Conservation (phyloP, 2,113 vertebrate genomes). For the Cranoglanis bouderius region DNA sequence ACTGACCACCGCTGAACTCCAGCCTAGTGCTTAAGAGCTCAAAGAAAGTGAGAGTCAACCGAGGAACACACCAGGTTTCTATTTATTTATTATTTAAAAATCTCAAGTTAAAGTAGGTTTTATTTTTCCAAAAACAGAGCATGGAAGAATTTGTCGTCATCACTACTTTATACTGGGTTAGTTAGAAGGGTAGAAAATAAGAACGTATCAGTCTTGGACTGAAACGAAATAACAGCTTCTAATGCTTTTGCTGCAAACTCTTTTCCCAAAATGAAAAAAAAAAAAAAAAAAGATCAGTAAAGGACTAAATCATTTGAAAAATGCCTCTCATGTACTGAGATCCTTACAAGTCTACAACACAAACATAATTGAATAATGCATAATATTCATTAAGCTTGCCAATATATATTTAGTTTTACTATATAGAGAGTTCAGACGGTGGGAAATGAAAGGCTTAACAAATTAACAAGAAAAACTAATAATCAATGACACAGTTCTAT, state of each 20-base stretch:
- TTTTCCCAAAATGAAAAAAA: not conserved
- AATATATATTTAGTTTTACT: not conserved
- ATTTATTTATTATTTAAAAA: not conserved
- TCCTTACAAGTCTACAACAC: not conserved
- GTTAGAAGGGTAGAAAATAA: not conserved
- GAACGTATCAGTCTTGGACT: not conserved
- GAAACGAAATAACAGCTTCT: not conserved
- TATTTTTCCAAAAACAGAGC: not conserved
- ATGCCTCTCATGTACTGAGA: not conserved
- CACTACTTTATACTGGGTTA: not conserved
- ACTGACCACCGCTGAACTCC: not conserved
- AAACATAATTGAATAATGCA: not conserved
- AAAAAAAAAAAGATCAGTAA: not conserved
- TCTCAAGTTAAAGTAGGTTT: not conserved
- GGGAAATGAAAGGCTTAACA: not conserved
- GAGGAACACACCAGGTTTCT: not conserved
- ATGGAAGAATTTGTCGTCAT: not conserved
- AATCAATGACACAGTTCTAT: not conserved
- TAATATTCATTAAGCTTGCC: not conserved
- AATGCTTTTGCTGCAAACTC: not conserved
- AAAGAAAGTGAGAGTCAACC: not conserved
- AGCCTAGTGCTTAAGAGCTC: not conserved
- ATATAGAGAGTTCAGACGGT: not conserved
- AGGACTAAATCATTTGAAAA: not conserved
- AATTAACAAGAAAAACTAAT: slow-evolving; percentile 2